Base-by-base conservation (phyloP, 2,113 vertebrate species). In the Oryzias curvinotus region DNA sequence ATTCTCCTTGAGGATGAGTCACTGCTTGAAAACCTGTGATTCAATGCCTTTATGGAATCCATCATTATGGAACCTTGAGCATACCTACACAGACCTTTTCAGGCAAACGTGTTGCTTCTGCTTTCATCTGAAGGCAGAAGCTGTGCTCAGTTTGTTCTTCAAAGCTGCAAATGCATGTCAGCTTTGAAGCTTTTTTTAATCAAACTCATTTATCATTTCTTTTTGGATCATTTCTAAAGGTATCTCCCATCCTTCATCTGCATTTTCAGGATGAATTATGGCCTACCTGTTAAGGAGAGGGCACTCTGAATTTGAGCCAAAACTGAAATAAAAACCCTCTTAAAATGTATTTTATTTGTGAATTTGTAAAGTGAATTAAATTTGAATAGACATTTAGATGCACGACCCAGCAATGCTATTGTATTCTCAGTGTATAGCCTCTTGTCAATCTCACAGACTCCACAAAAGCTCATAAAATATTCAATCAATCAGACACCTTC, bases 1-100 rank as follows among this genome's bases (percentile, higher is more conserved):
- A 21, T 59, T 56, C 70, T 77, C 28, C 2, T 6, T 46, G 18
- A 54, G 5, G 45, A 25, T 42, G 17, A 70, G 46, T 52, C 59
- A 55, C 47, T 49, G 49, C 42, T 42, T 28, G 48, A 36, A 66
- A 74, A 36, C 56, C 71, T 52, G 68, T 66, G 53, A 80, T 46
- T 67, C 41, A 73, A 59, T 69, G 45, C 19, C 30, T 52, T 30
- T 3, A 0, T 67, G 62, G 65, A 62, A 71, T 56, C 21, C 18
- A 30, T 77, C 51, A 62, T 73, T 55, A 36, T n/a, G 53, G 23
- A 75, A 51, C 61, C 67, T 19, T 75, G 54, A 80, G 53, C 62
- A 54, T 19, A 12, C 36, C 36, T 13, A 12, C 36, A 36, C 17
- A 15, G 46, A 21, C 13, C 30, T 21, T 21, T 62, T 52, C 17